Base-by-base conservation (phyloP, 2,888 invertebrate genomes). In the Eupithecia subumbrata region DNA sequence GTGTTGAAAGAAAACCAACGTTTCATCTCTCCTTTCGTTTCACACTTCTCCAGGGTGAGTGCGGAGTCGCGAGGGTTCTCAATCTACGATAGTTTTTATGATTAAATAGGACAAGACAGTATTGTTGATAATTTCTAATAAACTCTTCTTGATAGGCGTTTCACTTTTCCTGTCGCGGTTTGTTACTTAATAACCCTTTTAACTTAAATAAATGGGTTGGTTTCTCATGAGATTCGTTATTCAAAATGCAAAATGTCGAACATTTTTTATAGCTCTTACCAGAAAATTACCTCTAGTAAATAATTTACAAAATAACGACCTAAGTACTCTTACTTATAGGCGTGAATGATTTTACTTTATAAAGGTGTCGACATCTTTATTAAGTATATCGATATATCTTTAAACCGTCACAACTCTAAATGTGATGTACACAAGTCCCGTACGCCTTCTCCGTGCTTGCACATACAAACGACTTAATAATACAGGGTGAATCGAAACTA, bases 381-480 rank as follows among this genome's bases (percentile, higher is more conserved):
- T 25, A 5, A 0, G 40, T 40, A 40, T 40, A 43, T 63, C 52
- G 40, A 66, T n/a, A 34, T 9, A 34, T 40, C 40, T 63, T 64
- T 64, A 12, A 25, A 12, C 48, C 45, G 60, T 78, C 77, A 52
- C 83, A 77, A 79, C 84, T 74, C 84, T 84, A 80, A 25, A 40
- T 30, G 14, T 71, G 71, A 75, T 72, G 79, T 82, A 84, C 86
- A 87, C 86, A 90, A 88, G 87, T 85, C 82, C 78, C 79, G 86
- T 90, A 90, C 90, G 90, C 82, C 83, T 30, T 82, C 82, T 77
- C 82, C 93, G 92, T 94, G 94, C 85, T 87, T 80, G 82, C 87
- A 89, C 93, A 93, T 94, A 92, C 88, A 91, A 92, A 93, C 88
- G 87, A 89, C 90, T 86, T 90, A 86, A 93, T 93, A 93, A 92